Percentiles rank a stretch among this genome's conserved stretches.
phyloP scores from a whole-genome alignment of 1,140 invertebrate genomes.

The Drosophila sp. region DNA sequence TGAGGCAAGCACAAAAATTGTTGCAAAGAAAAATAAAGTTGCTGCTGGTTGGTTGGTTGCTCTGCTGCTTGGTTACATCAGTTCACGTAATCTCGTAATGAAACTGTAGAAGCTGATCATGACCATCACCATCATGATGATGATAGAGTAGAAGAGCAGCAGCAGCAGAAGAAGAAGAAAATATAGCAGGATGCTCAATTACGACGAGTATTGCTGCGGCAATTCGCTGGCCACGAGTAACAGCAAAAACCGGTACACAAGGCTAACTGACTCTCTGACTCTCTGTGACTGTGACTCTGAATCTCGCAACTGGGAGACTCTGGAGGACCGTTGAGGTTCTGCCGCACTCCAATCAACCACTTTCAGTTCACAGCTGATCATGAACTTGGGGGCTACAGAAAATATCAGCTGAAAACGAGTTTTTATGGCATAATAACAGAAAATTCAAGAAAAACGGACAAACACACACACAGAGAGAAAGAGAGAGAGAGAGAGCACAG shows the following conservation, averaged over 20 bases:
- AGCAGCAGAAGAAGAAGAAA: constrained; percentile 30
- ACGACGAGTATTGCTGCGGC: constrained; percentile 41
- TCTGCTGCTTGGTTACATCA: constrained; percentile 66
- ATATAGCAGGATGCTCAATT: constrained; percentile 68
- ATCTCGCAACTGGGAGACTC: too few relatives aligned
- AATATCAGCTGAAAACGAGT: constrained; percentile 74
- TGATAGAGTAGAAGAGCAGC: not conserved
- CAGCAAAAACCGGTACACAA: constrained; percentile 72
- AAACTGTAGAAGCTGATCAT: constrained; percentile 34
- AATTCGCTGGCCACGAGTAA: constrained; percentile 70
- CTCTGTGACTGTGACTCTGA: not conserved
- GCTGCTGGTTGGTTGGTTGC: constrained; percentile 44
- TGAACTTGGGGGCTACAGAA: constrained; percentile 65
- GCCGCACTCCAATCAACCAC: constrained; percentile 63
- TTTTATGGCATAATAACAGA: constrained; percentile 78
- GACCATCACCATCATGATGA: not conserved
- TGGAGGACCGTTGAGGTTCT: constrained; percentile 48
- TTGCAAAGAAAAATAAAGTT: constrained; percentile 20
- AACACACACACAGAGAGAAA: constrained; percentile 4
- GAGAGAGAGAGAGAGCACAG: not conserved
- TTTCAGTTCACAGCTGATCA: constrained; percentile 78
- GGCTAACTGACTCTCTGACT: not conserved
- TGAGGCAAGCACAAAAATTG: constrained; percentile 31
- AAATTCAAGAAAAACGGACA: constrained; percentile 24
- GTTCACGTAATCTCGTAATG: constrained; percentile 40